Evolutionary conservation across 2,797 vertebrate species (phyloP), one percentile per base, ranked within the genome.

Genomic region (Mormyrus hasselquistii): DNA sequence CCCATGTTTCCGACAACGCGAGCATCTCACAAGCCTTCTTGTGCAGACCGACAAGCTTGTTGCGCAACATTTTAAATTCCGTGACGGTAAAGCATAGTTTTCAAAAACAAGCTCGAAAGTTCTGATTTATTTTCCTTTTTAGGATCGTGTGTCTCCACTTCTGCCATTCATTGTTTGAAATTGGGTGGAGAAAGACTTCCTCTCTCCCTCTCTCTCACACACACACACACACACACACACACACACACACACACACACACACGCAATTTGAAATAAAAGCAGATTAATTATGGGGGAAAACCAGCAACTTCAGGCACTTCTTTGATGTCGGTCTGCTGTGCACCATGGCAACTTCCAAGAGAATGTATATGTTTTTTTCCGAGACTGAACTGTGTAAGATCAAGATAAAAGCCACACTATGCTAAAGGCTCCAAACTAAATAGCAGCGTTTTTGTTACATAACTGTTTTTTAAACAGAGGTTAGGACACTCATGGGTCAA

Each of bases 371-470:
- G n/a, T 76, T 38, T 76, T 25, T 41, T 76, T 76, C 53, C 50
- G 44, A 44, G 62, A 22, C 12, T 44, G 52, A 44, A 89, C 55
- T 34, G 25, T 2, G 12, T 5, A 47, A 84, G 49, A 9, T 55
- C n/a, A 57, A 57, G 55, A 57, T n/a, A 19, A 41, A 88, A 0
- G 86, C 52, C 90, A 89, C 91, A 19, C 2, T 82, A 34, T 86
- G 47, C 62, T 52, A 65, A 89, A 83, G 22, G 52, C 88, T 57
- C 62, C 12, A 53, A 87, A 53, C 88, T 91, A 50, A 59, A 65
- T n/a, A 84, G 76, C 16, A 7, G 73, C 62, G 12, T 89, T 59
- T 8, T 91, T 91, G 5, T 95, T 95, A 79, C 89, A 25, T 94
- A 95, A 95, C 89, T 0, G 53, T 1, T 38, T 88, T 86, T 82